These are phyloP conservation scores for Halcyon badia DNA, from an alignment of 2,797 vertebrate species.

Conservation along the genomic window DNA sequence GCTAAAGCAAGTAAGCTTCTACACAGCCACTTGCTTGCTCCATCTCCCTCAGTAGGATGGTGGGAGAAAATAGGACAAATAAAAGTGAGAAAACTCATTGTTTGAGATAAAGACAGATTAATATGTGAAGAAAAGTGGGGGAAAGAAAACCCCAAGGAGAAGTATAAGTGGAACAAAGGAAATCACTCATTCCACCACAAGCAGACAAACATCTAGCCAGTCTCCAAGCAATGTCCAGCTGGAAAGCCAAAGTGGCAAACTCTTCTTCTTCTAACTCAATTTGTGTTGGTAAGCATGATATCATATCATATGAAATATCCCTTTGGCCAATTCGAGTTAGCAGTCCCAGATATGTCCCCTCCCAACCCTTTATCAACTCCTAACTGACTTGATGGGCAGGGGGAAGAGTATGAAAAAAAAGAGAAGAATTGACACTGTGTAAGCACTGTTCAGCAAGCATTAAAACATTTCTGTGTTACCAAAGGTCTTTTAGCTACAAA, in stretches of 20 bases:
- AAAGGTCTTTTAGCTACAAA: neutral
- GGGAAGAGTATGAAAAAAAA: neutral
- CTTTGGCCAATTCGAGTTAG: neutral
- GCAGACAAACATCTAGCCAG: rapidly evolving
- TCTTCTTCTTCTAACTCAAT: neutral
- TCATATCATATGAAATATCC: neutral
- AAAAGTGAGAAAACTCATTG: neutral
- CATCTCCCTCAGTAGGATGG: rapidly evolving
- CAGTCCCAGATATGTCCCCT: neutral
- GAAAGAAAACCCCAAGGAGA: neutral
- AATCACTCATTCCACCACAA: neutral
- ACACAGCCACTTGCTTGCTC: neutral
- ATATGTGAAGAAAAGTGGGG: neutral
- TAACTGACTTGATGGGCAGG: neutral
- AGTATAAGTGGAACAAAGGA: neutral
- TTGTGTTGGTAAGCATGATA: neutral
- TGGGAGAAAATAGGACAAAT: neutral
- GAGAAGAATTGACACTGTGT: neutral
- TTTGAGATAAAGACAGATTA: neutral
- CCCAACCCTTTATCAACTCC: neutral
- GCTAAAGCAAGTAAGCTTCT: neutral
- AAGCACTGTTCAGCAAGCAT: neutral
- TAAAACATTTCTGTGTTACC: neutral
- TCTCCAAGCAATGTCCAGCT: neutral
- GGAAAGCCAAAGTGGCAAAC: neutral